phyloP scores from a whole-genome alignment of 37 sponge, comb jelly and placozoan species.

The Eunapius fragilis region DNA sequence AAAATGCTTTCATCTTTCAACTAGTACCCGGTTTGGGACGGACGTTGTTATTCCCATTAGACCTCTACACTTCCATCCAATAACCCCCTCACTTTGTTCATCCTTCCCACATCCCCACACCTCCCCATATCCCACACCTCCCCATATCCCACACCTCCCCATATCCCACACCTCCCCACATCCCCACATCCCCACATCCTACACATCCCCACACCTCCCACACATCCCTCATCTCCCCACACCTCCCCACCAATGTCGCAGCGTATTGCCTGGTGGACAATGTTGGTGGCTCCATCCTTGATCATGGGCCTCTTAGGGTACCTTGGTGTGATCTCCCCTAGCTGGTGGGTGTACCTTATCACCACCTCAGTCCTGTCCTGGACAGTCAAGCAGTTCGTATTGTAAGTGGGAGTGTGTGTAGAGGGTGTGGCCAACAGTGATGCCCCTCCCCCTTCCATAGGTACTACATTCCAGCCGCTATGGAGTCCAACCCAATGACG shows the following conservation, averaged over 20 bases:
- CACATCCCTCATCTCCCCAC: neutral
- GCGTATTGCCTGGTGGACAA: conserved; percentile 76
- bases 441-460: conserved; percentile 14
- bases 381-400: conserved; percentile 16
- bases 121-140: no score
- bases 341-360: conserved; percentile 70
- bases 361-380: conserved; percentile 1
- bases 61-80: neutral
- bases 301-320: conserved; percentile 35
- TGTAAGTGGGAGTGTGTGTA: conserved; percentile 12
- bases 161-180: conserved; percentile 7
- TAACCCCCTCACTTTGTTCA: neutral
- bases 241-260: conserved; percentile 2
- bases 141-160: no score
- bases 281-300: conserved; percentile 49
- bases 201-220: no score
- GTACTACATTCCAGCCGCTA: conserved; percentile 51
- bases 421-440: neutral
- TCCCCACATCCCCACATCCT: neutral
- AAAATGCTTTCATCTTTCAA: no score
- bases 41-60: neutral
- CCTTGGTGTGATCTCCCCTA: conserved; percentile 42
- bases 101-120: neutral
- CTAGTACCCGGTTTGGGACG: no score
- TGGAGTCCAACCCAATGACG: conserved; percentile 64